Evolutionary conservation across 1,140 invertebrate species (phyloP).

Genomic region (Wasmannia auropunctata): DNA sequence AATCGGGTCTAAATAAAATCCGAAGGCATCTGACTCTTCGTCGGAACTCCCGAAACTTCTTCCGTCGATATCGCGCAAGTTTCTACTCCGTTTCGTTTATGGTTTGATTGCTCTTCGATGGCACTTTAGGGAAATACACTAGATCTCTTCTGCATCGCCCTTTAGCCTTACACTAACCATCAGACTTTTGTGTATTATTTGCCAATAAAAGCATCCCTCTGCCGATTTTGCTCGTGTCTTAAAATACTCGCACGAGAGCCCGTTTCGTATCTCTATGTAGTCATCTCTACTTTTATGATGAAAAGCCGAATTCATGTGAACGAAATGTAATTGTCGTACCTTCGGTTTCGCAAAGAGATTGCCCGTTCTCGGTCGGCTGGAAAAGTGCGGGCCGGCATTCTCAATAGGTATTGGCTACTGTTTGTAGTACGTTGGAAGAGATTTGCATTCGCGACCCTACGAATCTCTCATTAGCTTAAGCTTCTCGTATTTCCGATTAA

Average conservation of each 20-base stretch:
- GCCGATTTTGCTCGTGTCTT: neutral
- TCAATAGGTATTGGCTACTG: neutral
- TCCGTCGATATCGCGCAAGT: conserved; percentile 64
- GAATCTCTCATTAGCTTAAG: conserved; percentile 73
- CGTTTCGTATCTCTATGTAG: neutral
- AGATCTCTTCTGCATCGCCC: conserved; percentile 60
- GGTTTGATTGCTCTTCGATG: conserved; percentile 83
- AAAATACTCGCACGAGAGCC: conserved; percentile 1
- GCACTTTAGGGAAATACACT: conserved; percentile 84
- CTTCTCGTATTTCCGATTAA: conserved; percentile 74
- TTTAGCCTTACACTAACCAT: conserved; percentile 46
- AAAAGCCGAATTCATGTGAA: neutral
- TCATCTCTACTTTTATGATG: neutral
- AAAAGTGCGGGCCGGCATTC: conserved; percentile 34
- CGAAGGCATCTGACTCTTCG: conserved; percentile 45
- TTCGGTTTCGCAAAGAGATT: neutral
- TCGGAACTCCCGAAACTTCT: conserved; percentile 66
- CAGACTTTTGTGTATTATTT: conserved; percentile 80
- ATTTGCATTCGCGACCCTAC: conserved; percentile 61
- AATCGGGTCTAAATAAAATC: conserved; percentile 68
- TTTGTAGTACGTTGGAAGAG: conserved; percentile 47
- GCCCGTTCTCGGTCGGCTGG: neutral
- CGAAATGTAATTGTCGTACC: conserved; percentile 12
- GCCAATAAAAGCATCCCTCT: conserved; percentile 75
- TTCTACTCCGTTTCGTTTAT: conserved; percentile 79